phyloP scores from a whole-genome alignment of 1,140 invertebrate genomes.

The honey bee (Apis mellifera) region Amel_HAv3.1 CM009943.2:2034001-2034500 shows the following conservation, averaged over 20 bases:
- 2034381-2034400: background rate
- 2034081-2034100: background rate
- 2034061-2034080: background rate
- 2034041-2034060: too few relatives aligned
- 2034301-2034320: slow-evolving; percentile 1
- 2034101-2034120: background rate
- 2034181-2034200: slow-evolving; percentile 26
- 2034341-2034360: background rate
- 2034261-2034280: slow-evolving; percentile 37
- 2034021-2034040: background rate
- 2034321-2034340: background rate
- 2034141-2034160: slow-evolving; percentile 11
- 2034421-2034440: too few relatives aligned
- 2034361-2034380: background rate
- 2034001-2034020: background rate
- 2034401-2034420: background rate
- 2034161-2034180: slow-evolving; percentile 50
- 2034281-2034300: slow-evolving; percentile 4
- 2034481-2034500: too few relatives aligned
- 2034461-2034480: too few relatives aligned
- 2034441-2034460: too few relatives aligned
- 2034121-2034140: too few relatives aligned
- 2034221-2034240: slow-evolving; percentile 45
- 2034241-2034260: slow-evolving; percentile 34
- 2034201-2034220: slow-evolving; percentile 37